These are phyloP conservation scores for Reticulitermes speratus DNA, from an alignment of 1,140 invertebrate genomes.

Conservation along the genomic window DNA sequence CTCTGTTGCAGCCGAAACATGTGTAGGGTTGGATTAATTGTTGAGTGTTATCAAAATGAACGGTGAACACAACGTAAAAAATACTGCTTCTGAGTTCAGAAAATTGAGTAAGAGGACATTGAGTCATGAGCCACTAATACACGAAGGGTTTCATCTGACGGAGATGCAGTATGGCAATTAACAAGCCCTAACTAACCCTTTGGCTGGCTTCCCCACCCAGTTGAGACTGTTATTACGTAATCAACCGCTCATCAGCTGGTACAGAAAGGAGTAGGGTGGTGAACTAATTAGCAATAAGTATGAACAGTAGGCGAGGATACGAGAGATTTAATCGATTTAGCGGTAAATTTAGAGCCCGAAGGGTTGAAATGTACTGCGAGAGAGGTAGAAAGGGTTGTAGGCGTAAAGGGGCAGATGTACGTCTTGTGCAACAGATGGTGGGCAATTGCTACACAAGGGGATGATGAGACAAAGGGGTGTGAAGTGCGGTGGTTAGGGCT, in stretches of 20 bases:
- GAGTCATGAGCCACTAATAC: background rate
- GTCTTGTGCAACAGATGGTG: background rate
- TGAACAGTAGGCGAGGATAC: background rate
- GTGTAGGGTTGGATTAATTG: too few relatives aligned
- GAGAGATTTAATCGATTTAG: slow-evolving; percentile 11
- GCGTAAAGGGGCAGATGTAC: background rate
- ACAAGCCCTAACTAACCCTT: slow-evolving; percentile 2
- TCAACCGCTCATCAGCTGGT: slow-evolving; percentile 13
- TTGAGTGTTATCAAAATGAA: too few relatives aligned
- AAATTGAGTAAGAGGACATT: too few relatives aligned
- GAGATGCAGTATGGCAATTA: background rate
- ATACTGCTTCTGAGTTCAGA: too few relatives aligned
- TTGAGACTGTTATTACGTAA: slow-evolving; percentile 12
- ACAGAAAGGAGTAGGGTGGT: background rate
- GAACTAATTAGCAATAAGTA: slow-evolving; percentile 17
- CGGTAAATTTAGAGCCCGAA: slow-evolving; percentile 10
- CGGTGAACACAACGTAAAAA: too few relatives aligned
- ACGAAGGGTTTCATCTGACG: background rate
- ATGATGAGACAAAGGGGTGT: background rate
- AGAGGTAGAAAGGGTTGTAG: background rate
- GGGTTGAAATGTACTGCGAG: slow-evolving; percentile 1
- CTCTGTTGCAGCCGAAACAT: too few relatives aligned
- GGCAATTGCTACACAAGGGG: background rate
- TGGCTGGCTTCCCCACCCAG: background rate
- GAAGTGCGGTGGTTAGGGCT: too few relatives aligned